Base-by-base conservation (phyloP, 2,797 vertebrate species). In the Takifugu rubripes region DNA sequence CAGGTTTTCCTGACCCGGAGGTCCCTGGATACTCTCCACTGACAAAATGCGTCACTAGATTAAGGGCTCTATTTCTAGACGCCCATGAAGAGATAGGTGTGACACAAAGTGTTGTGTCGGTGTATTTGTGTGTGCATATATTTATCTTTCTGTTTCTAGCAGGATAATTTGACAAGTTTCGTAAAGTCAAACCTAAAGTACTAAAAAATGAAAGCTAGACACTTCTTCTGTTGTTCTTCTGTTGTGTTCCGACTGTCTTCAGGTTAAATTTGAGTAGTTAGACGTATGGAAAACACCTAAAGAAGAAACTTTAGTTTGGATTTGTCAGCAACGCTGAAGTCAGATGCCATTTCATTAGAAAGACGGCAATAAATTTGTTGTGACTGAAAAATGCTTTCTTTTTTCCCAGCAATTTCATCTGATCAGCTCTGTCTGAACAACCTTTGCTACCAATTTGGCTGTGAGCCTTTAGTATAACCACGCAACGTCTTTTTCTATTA, bases 291-390 rank as follows among this genome's bases (percentile, higher is more conserved):
- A n/a, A 46, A 21, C 16, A n/a, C 44, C 44, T 17, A 5, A 79
- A 70, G 56, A 79, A 49, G 64, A 76, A 52, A 46, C 59, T 55
- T 27, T 15, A 3, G 3, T 62, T 43, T 53, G 25, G 33, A 56
- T 42, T 40, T 49, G 14, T 42, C 3, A 31, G 52, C 31, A n/a
- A 71, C 88, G 90, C 88, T 84, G 53, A 84, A 87, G 70, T 87
- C 89, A 81, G 83, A 87, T 86, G 88, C 78, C 60, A 54, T 33
- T 56, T 52, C 29, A 9, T 70, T 14, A 51, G 50, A 54, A 25
- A 66, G 47, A 67, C 45, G 56, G 52, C 49, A 10, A 65, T 69
- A 64, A 79, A 29, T 31, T 59, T 11, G n/a, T 50, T 70, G 5
- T 14, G 33, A 56, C 44, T 16, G 26, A 52, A 29, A 47, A 40